These are phyloP conservation scores for Acropora tenuis DNA, from an alignment of 64 coral and sea anemone genomes.

Conservation along the genomic window DNA sequence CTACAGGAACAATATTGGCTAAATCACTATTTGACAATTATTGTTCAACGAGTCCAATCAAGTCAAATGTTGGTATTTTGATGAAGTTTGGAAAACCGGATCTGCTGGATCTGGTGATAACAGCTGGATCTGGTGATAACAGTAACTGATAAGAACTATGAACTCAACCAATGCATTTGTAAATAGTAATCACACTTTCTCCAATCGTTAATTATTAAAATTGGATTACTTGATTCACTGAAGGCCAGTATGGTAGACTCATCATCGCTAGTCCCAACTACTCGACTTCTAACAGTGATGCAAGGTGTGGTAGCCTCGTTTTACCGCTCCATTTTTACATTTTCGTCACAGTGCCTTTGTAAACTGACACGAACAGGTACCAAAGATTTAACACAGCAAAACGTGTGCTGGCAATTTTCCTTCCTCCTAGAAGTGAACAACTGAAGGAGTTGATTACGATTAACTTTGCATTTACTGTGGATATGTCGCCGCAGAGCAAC, in stretches of 20 bases:
- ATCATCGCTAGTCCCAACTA: not conserved
- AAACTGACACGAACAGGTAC: not conserved
- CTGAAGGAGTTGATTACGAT: constrained; percentile 5
- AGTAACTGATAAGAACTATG: constrained; percentile 4
- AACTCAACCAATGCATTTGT: constrained; percentile 4
- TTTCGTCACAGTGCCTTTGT: not conserved
- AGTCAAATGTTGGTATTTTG: not conserved
- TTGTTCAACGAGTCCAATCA: not conserved
- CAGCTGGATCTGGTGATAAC: constrained; percentile 1
- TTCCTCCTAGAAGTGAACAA: not conserved
- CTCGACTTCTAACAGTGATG: not conserved
- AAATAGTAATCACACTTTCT: constrained; percentile 4
- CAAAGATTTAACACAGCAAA: not conserved
- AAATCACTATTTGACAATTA: no score
- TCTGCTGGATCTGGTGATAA: not conserved
- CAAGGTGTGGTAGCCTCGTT: not conserved
- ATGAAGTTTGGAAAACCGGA: not conserved
- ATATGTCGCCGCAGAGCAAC: not conserved
- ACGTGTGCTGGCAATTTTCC: not conserved
- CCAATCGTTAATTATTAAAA: not conserved
- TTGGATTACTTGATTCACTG: not conserved
- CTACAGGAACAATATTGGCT: no score
- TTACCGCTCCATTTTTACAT: not conserved
- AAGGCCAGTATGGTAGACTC: not conserved
- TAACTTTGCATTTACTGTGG: constrained; percentile 8